These are phyloP conservation scores for Orthosia gothica DNA, from an alignment of 2,888 invertebrate genomes.

Conservation along the genomic window DNA sequence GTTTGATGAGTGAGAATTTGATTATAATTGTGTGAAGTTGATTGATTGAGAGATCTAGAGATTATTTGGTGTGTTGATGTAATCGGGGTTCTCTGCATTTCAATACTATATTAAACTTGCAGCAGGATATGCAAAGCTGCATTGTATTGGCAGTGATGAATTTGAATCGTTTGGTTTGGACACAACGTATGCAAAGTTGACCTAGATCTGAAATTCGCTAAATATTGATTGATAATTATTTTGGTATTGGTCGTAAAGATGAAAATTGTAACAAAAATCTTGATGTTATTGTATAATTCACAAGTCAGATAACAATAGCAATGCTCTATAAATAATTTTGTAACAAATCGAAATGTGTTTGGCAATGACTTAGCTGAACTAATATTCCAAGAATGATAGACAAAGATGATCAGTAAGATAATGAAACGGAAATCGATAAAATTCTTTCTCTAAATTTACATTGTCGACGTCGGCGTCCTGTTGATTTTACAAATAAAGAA, in stretches of 20 bases:
- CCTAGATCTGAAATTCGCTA: background rate
- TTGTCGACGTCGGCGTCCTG: background rate
- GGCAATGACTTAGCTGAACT: background rate
- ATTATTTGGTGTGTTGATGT: slow-evolving; percentile 16
- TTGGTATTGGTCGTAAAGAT: background rate
- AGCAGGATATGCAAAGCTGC: background rate
- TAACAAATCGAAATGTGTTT: background rate
- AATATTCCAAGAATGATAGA: background rate
- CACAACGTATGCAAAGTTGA: slow-evolving; percentile 14
- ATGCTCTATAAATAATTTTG: background rate
- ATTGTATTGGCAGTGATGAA: background rate
- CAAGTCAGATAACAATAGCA: background rate
- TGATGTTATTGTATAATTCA: background rate
- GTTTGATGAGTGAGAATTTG: slow-evolving; percentile 53
- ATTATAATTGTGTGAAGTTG: slow-evolving; percentile 37
- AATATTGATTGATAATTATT: background rate
- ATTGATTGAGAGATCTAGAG: slow-evolving; percentile 40
- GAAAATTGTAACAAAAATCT: background rate
- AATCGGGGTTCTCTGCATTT: slow-evolving; percentile 24
- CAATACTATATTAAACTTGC: background rate
- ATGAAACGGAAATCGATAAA: slow-evolving; percentile 21
- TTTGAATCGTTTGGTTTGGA: background rate
- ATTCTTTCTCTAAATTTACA: background rate
- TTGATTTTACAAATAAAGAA: background rate
- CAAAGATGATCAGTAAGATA: slow-evolving; percentile 34